Conservation (phyloP, 2,888 invertebrate genomes). For the Oithona nana region DNA sequence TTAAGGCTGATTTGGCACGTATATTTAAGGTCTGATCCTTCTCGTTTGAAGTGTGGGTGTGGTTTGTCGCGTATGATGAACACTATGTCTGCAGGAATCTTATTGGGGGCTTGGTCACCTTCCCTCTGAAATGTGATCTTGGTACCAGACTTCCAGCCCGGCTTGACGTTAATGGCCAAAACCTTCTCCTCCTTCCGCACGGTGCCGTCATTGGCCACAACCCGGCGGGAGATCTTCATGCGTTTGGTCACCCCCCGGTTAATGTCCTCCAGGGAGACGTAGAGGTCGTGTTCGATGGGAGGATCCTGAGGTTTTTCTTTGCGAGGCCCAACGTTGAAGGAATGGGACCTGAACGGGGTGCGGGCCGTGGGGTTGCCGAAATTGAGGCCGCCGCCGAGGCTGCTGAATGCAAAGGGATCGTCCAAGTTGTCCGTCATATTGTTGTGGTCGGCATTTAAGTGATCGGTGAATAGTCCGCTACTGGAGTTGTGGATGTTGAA, state of each 20-base stretch:
- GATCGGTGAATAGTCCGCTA: not conserved
- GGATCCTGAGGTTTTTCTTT: constrained; percentile 42
- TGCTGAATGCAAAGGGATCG: constrained; percentile 19
- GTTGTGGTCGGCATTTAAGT: not conserved
- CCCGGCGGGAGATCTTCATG: constrained; percentile 55
- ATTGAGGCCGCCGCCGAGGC: constrained; percentile 20
- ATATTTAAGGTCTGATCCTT: constrained; percentile 46
- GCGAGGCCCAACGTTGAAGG: constrained; percentile 22
- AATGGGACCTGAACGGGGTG: constrained; percentile 20
- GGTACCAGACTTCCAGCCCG: constrained; percentile 51
- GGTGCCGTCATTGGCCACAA: constrained; percentile 42
- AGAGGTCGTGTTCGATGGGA: constrained; percentile 36
- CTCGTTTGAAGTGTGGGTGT: constrained; percentile 39
- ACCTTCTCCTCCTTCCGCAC: constrained; percentile 49
- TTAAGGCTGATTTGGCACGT: constrained; percentile 39
- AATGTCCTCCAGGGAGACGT: constrained; percentile 41
- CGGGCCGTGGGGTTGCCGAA: constrained; percentile 19
- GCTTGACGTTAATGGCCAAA: constrained; percentile 49
- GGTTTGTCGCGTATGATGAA: constrained; percentile 23
- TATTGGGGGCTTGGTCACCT: constrained; percentile 41
- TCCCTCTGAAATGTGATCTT: constrained; percentile 53
- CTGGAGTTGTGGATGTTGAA: constrained; percentile 34
- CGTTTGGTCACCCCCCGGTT: constrained; percentile 50
- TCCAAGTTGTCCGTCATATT: constrained; percentile 14
- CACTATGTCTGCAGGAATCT: constrained; percentile 24